Conservation (phyloP, 1,140 invertebrate genomes). For the Paramacrobiotus metropolitanus region DNA sequence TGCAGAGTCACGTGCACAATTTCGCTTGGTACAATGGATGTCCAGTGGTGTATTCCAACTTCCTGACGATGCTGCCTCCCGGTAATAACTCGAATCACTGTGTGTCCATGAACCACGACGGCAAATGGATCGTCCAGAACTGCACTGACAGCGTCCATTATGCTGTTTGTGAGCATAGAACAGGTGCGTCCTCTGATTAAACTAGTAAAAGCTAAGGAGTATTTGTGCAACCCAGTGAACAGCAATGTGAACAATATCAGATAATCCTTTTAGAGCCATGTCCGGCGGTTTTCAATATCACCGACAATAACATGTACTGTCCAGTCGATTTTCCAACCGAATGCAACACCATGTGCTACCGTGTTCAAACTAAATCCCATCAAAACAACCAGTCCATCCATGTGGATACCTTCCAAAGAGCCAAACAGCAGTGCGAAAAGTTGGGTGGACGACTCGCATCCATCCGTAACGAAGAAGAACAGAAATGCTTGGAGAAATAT, state of each 20-base stretch:
- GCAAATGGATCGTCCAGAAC: too few species aligned
- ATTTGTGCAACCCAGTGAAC: too few species aligned
- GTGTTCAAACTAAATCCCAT: neutral
- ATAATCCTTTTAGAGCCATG: neutral
- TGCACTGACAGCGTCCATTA: too few species aligned
- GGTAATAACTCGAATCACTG: too few species aligned
- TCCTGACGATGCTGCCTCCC: neutral
- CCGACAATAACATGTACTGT: neutral
- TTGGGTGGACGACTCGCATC: neutral
- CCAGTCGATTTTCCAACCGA: neutral
- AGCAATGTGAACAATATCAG: too few species aligned
- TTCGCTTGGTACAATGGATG: neutral
- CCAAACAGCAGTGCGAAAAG: neutral
- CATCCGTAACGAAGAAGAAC: neutral
- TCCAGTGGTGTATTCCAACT: neutral
- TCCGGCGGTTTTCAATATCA: neutral
- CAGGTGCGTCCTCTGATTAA: too few species aligned
- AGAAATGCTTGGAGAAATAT: neutral
- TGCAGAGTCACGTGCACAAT: neutral
- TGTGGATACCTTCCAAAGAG: neutral
- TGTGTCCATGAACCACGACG: too few species aligned
- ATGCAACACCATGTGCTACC: neutral
- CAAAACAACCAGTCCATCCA: neutral
- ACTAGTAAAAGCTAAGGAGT: too few species aligned
- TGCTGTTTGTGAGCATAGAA: too few species aligned